Base-by-base conservation (phyloP, 2,888 invertebrate genomes). In the Drosophila antonietae region DNA sequence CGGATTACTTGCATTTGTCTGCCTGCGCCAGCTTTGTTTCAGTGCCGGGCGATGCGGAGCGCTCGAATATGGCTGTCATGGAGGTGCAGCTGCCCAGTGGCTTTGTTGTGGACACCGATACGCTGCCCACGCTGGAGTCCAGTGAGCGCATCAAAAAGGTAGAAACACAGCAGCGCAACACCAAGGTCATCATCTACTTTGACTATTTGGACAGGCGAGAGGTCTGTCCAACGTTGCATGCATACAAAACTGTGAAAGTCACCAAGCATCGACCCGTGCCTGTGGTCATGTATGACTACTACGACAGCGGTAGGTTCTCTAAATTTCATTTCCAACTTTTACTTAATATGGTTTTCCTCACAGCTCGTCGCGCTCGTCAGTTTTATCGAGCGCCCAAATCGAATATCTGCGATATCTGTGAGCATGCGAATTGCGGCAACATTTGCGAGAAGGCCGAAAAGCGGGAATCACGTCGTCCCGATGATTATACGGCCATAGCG, bases 61-160 rank as follows among this genome's bases (percentile, higher is more conserved):
- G 90, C 39, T 93, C 93, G 76, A 98, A 98, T 81, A 96, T 98
- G 95, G 97, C 97, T 8, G 96, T 98, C 0, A 96, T 98, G 94
- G 97, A 98, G 90, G 96, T 98, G 0, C 95, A 95, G 78, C 93
- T 98, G 69, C 98, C 98, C 0, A 98, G 98, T 14, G 98, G 98
- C 23, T 98, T 97, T 92, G 95, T 96, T 2, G 97, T 97, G 0
- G 97, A 98, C 83, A 94, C 95, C 80, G 95, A 96, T 90, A 96
- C 96, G 0, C 92, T 97, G 56, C 97, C 97, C 3, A 95, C 95
- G 62, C 91, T 95, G 49, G 92, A 92, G 70, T 91, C 92, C 35
- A 94, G 94, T 86, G 94, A 94, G 84, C 92, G 92, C 44, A 92
- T 93, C 64, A 92, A 91, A 89, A 94, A 95, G 89, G 95, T 96